Base-by-base conservation (phyloP, 2,797 vertebrate genomes). In the Apogon hyalosoma region DNA sequence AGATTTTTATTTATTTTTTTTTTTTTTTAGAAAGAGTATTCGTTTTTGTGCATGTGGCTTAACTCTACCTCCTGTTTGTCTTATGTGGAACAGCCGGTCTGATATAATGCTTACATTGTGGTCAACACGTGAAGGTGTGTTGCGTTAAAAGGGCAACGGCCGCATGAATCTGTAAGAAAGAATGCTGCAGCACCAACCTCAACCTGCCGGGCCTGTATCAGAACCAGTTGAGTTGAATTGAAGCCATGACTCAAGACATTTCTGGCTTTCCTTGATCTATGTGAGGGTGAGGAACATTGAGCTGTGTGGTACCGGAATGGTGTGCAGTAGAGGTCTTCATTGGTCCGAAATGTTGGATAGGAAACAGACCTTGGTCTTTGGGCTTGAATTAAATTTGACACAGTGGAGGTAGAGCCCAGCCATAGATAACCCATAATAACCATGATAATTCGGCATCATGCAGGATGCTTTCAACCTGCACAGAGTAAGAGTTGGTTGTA, bases 101-200 rank as follows among this genome's bases (percentile, higher is more conserved):
- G 19, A 24, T 14, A 24, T 3, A 38, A 11, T 33, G 24, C 3
- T 38, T n/a, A 2, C 0, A 9, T 31, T 36, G 18, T 52, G 14
- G n/a, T 60, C 65, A 10, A 46, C 71, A 43, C 41, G 68, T 61
- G 53, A 66, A 86, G 87, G 91, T 71, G 89, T 82, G 84, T 82
- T 50, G 36, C 47, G 42, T 43, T 56, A 3, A 41, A 14, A 43
- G 7, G 39, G 11, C 1, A n/a, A 16, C 15, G 5, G 46, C 24
- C 12, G 3, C 6, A 7, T 75, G 82, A 84, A 63, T 74, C 39
- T 33, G 14, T 66, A 1, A 41, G 42, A 51, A 81, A 79, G 85
- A 91, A 91, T 92, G 89, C 24, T 78, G 79, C 60, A 40, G 15
- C 21, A 19, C 45, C 76, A 73, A 75, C 33, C 48, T 72, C 41